Percentiles rank a stretch among this genome's conserved stretches.
These are phyloP conservation scores for Danio tinwini DNA, from an alignment of 2,797 vertebrate genomes.

Conservation along the genomic window DNA sequence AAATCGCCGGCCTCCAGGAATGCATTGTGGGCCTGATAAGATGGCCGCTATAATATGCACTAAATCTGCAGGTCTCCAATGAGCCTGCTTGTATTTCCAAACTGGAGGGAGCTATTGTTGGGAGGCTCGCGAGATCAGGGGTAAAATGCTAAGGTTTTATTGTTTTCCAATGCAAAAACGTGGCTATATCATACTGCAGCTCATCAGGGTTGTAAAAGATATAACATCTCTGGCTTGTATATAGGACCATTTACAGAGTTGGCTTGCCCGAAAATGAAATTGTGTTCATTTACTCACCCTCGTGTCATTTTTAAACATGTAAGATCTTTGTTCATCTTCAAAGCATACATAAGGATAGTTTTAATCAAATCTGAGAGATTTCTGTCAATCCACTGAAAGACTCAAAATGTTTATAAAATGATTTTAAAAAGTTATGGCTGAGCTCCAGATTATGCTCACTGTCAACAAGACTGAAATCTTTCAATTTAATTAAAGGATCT, in stretches of 20 bases:
- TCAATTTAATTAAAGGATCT: no score
- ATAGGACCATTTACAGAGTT: slow-evolving; percentile 36
- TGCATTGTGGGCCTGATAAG: slow-evolving; percentile 67
- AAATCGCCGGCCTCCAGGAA: slow-evolving; percentile 73
- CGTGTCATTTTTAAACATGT: neutral
- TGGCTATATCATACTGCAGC: slow-evolving; percentile 48
- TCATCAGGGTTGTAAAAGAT: slow-evolving; percentile 50
- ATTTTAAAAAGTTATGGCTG: no score
- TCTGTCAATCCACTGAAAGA: no score
- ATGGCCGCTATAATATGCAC: slow-evolving; percentile 63
- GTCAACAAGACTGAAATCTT: no score
- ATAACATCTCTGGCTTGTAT: slow-evolving; percentile 52
- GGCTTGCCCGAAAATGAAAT: neutral
- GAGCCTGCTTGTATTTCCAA: slow-evolving; percentile 62
- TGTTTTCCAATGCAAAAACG: slow-evolving; percentile 57
- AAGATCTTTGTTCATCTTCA: no score
- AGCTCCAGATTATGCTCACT: no score
- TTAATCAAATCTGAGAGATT: no score
- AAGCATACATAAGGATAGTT: no score
- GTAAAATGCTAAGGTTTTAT: slow-evolving; percentile 55
- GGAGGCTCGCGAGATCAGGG: slow-evolving; percentile 55
- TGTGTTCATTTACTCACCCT: neutral
- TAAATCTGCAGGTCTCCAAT: slow-evolving; percentile 65
- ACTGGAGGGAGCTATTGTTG: slow-evolving; percentile 61
- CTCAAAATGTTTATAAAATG: no score